phyloP scores from a whole-genome alignment of 2,888 invertebrate genomes.

The Nineta flava region DNA sequence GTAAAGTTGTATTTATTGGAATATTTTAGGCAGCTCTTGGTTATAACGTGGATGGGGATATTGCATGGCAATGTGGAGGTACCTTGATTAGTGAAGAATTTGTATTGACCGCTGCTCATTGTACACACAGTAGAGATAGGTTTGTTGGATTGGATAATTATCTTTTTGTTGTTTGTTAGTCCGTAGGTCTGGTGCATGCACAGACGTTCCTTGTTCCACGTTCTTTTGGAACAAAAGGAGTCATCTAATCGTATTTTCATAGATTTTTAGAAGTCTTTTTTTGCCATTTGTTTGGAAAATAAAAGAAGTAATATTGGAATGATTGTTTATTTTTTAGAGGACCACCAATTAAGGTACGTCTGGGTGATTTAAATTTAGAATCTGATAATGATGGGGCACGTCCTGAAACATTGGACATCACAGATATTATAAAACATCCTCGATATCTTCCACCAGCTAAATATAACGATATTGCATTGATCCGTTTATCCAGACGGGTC shows the following conservation, averaged over 20 bases:
- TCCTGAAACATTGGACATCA: slow-evolving; percentile 32
- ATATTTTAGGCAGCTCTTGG: slow-evolving; percentile 27
- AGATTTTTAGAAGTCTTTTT: no score
- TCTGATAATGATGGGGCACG: slow-evolving; percentile 30
- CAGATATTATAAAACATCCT: slow-evolving; percentile 33
- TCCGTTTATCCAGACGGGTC: slow-evolving; percentile 31
- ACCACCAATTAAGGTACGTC: slow-evolving; percentile 32
- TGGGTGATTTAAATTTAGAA: slow-evolving; percentile 41
- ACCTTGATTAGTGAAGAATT: slow-evolving; percentile 34
- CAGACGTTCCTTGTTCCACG: no score
- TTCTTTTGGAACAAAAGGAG: background rate
- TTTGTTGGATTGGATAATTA: background rate
- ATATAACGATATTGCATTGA: slow-evolving; percentile 51
- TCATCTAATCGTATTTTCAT: background rate
- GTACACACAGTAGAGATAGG: slow-evolving; percentile 18
- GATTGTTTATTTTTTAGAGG: slow-evolving; percentile 18
- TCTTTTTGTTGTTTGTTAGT: background rate
- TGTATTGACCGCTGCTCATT: slow-evolving; percentile 43
- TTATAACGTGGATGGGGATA: slow-evolving; percentile 18
- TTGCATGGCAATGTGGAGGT: slow-evolving; percentile 34
- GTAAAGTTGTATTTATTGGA: background rate
- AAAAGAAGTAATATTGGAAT: no score
- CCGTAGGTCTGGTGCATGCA: no score
- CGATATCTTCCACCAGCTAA: slow-evolving; percentile 33
- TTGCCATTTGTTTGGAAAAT: no score